Evolutionary conservation across 2,797 vertebrate species (phyloP).

Genomic region (Sarcoramphus papa): DNA sequence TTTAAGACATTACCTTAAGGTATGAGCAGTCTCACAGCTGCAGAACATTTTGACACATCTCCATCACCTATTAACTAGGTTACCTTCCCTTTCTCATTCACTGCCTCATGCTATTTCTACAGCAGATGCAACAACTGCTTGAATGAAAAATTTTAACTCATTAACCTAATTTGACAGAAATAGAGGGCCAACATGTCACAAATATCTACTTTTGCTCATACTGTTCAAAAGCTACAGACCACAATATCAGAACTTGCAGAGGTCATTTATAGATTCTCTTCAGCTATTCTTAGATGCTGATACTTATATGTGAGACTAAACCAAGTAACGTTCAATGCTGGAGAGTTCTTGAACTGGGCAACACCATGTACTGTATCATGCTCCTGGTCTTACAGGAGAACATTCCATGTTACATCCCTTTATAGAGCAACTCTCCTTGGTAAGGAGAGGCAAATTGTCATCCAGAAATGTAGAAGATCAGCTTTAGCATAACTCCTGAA

Average conservation of each 20-base stretch:
- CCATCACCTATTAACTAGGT: neutral
- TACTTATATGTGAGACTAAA: neutral
- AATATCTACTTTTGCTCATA: neutral
- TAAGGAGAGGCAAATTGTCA: neutral
- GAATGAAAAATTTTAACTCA: neutral
- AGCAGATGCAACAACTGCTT: neutral
- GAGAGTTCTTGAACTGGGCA: neutral
- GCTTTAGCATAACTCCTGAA: neutral
- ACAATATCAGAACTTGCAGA: neutral
- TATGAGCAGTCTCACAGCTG: neutral
- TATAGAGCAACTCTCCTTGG: neutral
- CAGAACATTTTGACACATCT: neutral
- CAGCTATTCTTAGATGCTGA: neutral
- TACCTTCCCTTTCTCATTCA: neutral
- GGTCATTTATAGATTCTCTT: neutral
- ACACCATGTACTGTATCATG: neutral
- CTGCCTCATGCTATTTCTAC: neutral
- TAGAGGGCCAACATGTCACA: neutral
- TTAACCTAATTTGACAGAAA: neutral
- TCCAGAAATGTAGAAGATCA: neutral
- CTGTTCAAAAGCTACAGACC: neutral
- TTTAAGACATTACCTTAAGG: neutral
- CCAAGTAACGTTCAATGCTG: neutral
- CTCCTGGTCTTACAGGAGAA: neutral
- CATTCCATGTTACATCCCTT: neutral